A percentile compares a stretch with the other conserved stretches of the same genome.
These are phyloP conservation scores for Eupithecia abbreviata DNA, from an alignment of 2,888 invertebrate genomes.

Conservation along the genomic window DNA sequence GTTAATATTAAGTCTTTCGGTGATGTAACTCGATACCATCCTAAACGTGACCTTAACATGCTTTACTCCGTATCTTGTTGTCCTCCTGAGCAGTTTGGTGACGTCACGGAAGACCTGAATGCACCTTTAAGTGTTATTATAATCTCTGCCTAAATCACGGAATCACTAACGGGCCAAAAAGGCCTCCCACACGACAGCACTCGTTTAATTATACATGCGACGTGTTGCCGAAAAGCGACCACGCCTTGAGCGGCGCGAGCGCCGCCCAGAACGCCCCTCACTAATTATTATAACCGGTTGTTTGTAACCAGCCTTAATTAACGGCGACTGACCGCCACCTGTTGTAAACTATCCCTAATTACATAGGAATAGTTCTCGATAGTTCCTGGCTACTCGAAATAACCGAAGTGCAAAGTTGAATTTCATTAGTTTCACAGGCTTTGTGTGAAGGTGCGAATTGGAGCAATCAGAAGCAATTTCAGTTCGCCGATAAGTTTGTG, in stretches of 20 bases:
- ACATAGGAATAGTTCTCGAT: conserved; percentile 48
- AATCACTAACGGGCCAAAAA: conserved; percentile 43
- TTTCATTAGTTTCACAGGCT: conserved; percentile 12
- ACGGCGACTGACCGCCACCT: conserved; percentile 73
- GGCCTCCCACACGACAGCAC: conserved; percentile 52
- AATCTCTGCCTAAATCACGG: neutral
- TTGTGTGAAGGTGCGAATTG: conserved; percentile 22
- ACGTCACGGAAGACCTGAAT: neutral
- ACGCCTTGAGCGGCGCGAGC: conserved; percentile 59
- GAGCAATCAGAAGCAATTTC: neutral
- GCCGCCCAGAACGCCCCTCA: conserved; percentile 77
- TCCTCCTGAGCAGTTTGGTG: neutral
- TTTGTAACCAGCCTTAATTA: conserved; percentile 75
- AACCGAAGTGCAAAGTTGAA: conserved; percentile 12
- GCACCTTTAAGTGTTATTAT: neutral
- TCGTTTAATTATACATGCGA: conserved; percentile 65
- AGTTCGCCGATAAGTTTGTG: neutral
- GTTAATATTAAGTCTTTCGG: neutral
- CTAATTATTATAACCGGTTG: conserved; percentile 83
- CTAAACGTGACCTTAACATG: neutral
- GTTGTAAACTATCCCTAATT: conserved; percentile 64
- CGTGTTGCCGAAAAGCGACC: conserved; percentile 64
- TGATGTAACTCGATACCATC: neutral
- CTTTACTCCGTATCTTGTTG: neutral
- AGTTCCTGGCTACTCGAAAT: conserved; percentile 34